Percentiles rank a stretch among this genome's conserved stretches.
Evolutionary conservation across 2,888 invertebrate genomes (phyloP).

Genomic region (Drosophila seclusa): DNA sequence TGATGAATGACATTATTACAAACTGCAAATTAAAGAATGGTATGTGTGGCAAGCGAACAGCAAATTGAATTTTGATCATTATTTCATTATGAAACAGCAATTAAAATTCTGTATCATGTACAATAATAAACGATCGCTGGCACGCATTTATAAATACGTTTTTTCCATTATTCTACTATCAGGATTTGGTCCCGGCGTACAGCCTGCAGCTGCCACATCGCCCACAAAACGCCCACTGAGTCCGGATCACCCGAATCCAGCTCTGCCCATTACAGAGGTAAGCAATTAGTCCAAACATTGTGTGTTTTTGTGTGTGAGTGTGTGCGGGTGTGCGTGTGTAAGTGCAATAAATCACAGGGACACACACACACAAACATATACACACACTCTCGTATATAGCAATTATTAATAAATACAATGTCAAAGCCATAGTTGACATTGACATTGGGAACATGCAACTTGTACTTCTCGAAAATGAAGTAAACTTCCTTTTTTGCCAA

Average conservation of each 20-base stretch:
- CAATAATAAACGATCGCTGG: conserved; percentile 13
- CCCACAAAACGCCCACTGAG: conserved; percentile 87
- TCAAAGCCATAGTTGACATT: conserved; percentile 27
- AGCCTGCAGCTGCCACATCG: conserved; percentile 85
- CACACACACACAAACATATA: conserved; percentile 8
- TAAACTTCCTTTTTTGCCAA: conserved; percentile 46
- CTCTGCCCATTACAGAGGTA: conserved; percentile 88
- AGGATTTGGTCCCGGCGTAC: conserved; percentile 86
- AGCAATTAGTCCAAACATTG: conserved; percentile 49
- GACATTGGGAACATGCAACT: conserved; percentile 28
- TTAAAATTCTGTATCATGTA: conserved; percentile 10
- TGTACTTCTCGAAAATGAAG: conserved; percentile 42
- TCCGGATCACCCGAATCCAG: conserved; percentile 89
- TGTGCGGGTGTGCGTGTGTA: conserved; percentile 14
- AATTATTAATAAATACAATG: conserved; percentile 5
- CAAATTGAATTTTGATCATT: neutral
- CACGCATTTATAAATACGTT: neutral
- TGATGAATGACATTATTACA: conserved; percentile 90
- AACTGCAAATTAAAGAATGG: conserved; percentile 89
- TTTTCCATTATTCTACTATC: conserved; percentile 12
- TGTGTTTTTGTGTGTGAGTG: neutral
- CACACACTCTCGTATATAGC: neutral
- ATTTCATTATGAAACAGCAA: conserved; percentile 17
- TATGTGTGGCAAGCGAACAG: conserved; percentile 83
- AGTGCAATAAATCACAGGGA: conserved; percentile 20